phyloP scores from a whole-genome alignment of 2,797 vertebrate species.

The Spondyliosoma cantharus region DNA sequence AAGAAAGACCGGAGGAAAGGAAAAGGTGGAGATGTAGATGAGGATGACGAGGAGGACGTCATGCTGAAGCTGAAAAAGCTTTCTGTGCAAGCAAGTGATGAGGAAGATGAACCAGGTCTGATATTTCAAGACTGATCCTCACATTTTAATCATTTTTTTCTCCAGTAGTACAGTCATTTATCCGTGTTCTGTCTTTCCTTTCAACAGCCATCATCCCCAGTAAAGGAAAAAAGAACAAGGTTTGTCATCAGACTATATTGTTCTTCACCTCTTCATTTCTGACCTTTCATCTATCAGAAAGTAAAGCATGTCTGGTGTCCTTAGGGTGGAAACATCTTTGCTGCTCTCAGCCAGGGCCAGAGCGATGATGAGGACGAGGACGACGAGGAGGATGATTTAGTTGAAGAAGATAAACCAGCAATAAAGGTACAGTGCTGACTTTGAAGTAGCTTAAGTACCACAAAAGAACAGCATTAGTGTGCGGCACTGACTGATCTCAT shows the following conservation, averaged over 20 bases:
- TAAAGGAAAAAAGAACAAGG: slow-evolving; percentile 85
- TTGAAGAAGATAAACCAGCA: slow-evolving; percentile 69
- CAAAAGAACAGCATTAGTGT: neutral
- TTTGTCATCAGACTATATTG: slow-evolving; percentile 48
- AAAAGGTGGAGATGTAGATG: slow-evolving; percentile 80
- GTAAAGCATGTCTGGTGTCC: slow-evolving; percentile 39
- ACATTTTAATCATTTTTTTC: accelerated
- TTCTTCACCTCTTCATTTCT: neutral
- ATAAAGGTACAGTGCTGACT: slow-evolving; percentile 65
- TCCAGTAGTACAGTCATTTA: neutral
- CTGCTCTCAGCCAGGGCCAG: slow-evolving; percentile 87
- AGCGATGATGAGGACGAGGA: slow-evolving; percentile 85
- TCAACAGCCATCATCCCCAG: slow-evolving; percentile 71
- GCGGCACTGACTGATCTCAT: neutral
- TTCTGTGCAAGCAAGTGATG: slow-evolving; percentile 88
- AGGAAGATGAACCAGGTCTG: slow-evolving; percentile 85
- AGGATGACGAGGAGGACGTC: slow-evolving; percentile 84
- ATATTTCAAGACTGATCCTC: accelerated
- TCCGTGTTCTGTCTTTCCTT: neutral
- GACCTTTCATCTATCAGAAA: neutral
- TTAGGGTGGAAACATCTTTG: slow-evolving; percentile 90
- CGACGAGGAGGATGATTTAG: slow-evolving; percentile 16
- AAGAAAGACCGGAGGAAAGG: slow-evolving; percentile 87
- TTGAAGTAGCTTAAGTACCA: neutral
- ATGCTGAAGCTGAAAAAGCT: slow-evolving; percentile 89